Conservation (phyloP, 2,113 vertebrate genomes). For the Myxocyprinus asiaticus region DNA sequence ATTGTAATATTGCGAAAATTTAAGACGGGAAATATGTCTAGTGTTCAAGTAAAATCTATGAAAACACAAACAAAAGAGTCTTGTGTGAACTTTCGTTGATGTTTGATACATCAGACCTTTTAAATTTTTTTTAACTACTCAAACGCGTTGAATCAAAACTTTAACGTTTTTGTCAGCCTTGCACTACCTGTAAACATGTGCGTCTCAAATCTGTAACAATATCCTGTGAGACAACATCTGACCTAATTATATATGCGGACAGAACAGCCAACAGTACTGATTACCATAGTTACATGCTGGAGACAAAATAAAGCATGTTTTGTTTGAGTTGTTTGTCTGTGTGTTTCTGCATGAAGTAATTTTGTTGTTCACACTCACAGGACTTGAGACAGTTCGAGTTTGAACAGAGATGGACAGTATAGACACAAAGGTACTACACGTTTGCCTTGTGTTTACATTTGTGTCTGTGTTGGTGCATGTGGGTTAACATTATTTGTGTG, state of each 20-base stretch:
- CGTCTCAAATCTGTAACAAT: not conserved
- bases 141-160: not conserved
- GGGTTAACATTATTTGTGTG: not conserved
- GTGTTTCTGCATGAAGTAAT: too few relatives aligned
- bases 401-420: constrained; percentile 53
- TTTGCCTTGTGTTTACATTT: not conserved
- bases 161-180: not conserved
- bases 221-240: too few relatives aligned
- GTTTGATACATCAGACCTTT: not conserved
- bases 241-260: not conserved
- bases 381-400: not conserved
- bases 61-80: too few relatives aligned
- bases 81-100: not conserved
- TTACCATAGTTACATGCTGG: not conserved
- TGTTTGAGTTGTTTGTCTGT: too few relatives aligned
- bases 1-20: not conserved
- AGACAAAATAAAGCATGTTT: not conserved
- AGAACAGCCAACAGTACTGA: not conserved
- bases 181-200: constrained; percentile 32
- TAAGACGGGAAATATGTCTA: not conserved
- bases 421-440: constrained; percentile 48
- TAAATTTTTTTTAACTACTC: too few relatives aligned
- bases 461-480: constrained; percentile 27
- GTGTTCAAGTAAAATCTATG: not conserved
- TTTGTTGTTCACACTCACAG: constrained; percentile 8